Conservation (phyloP, 2,797 vertebrate species). For the Lepilemur septentrionalis region DNA sequence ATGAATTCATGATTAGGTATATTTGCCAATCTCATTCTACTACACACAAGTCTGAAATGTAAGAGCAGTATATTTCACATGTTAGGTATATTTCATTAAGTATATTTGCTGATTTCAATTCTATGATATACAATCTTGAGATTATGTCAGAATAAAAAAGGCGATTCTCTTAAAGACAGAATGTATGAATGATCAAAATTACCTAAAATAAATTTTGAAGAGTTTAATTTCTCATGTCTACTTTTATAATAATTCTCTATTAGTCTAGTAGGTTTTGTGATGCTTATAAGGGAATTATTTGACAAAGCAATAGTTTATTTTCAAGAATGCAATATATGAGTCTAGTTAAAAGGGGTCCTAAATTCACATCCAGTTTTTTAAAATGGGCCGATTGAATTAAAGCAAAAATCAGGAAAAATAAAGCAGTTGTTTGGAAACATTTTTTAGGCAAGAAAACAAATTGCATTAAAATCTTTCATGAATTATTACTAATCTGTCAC, state of each 20-base stretch:
- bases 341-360: neutral
- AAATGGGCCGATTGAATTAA: neutral
- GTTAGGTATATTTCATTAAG: neutral
- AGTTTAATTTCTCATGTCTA: neutral
- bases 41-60: neutral
- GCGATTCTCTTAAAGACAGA: neutral
- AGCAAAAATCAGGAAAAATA: neutral
- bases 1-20: neutral
- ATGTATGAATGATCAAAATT: slow-evolving; percentile 28
- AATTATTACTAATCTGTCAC: slow-evolving; percentile 9
- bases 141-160: neutral
- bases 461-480: neutral
- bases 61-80: neutral
- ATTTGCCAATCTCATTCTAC: slow-evolving; percentile 21
- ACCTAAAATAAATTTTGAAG: neutral
- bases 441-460: slow-evolving; percentile 40
- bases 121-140: neutral
- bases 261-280: neutral
- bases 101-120: slow-evolving; percentile 27
- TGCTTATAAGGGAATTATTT: neutral
- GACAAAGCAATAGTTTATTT: neutral
- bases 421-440: neutral
- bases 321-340: neutral
- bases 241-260: neutral
- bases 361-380: slow-evolving; percentile 29